Percentiles rank a stretch among this genome's conserved stretches.
Evolutionary conservation across 2,797 vertebrate species (phyloP).

Genomic region (Eospalax fontanierii): DNA sequence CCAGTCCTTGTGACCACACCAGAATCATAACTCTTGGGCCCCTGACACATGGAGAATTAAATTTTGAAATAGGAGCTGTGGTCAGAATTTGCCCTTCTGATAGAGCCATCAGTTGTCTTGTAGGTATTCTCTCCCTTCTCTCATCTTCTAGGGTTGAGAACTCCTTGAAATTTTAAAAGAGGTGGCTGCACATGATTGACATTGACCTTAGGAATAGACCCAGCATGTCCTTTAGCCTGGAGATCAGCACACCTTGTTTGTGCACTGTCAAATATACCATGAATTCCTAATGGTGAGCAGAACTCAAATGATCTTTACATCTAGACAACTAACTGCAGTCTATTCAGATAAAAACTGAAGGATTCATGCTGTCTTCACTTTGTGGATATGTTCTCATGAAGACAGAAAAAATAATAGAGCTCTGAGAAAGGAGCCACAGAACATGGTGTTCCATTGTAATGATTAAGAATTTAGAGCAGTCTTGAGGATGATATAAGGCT

Average conservation of each 20-base stretch:
- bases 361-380: neutral
- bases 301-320: neutral
- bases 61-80: conserved; percentile 33
- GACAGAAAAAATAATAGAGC: neutral
- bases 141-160: neutral
- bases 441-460: no score
- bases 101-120: neutral
- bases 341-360: neutral
- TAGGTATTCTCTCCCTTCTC: neutral
- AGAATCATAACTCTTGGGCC: conserved; percentile 68
- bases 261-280: neutral
- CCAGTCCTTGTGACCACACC: conserved; percentile 74
- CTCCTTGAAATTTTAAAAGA: neutral
- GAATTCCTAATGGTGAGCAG: neutral
- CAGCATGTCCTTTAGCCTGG: neutral
- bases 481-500: neutral
- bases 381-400: neutral
- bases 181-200: neutral
- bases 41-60: conserved; percentile 53
- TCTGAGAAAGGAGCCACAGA: neutral
- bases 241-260: neutral
- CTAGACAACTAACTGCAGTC: neutral
- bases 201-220: neutral
- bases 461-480: neutral
- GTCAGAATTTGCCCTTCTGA: neutral